A percentile compares a stretch with the other conserved stretches of the same genome.
These are phyloP conservation scores for Antedon mediterranea DNA, from an alignment of 53 echinoderm and acorn worm genomes.

Conservation along the genomic window DNA sequence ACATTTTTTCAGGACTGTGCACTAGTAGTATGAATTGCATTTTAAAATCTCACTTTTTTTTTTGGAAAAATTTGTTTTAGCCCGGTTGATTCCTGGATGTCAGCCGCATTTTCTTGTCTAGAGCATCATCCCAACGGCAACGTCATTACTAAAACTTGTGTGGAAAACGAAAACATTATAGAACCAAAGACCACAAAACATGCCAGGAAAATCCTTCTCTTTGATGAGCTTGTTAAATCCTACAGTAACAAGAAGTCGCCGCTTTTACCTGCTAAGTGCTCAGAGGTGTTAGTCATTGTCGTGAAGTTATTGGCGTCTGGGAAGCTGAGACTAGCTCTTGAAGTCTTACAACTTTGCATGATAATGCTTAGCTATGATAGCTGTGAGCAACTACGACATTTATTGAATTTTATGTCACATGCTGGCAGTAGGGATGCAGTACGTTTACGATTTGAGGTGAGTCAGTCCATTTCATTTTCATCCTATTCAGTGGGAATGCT, in stretches of 20 bases:
- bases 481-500: too few relatives aligned
- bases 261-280: slow-evolving; percentile 38
- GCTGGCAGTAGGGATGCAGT: slow-evolving; percentile 49
- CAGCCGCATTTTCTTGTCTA: slow-evolving; percentile 55
- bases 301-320: slow-evolving; percentile 52
- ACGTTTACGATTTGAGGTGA: slow-evolving; percentile 65
- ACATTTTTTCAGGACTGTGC: too few relatives aligned
- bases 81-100: slow-evolving; percentile 58
- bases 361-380: slow-evolving; percentile 28
- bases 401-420: slow-evolving; percentile 63
- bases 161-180: slow-evolving; percentile 18
- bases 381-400: slow-evolving; percentile 35
- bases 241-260: slow-evolving; percentile 18
- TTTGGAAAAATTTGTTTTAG: neutral
- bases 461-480: too few relatives aligned
- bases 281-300: slow-evolving; percentile 35
- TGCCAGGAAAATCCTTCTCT: slow-evolving; percentile 61
- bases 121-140: slow-evolving; percentile 64
- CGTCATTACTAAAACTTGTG: slow-evolving; percentile 33
- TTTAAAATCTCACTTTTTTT: too few relatives aligned
- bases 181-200: slow-evolving; percentile 32
- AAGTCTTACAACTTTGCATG: slow-evolving; percentile 57
- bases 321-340: slow-evolving; percentile 52
- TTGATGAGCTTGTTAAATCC: slow-evolving; percentile 25
- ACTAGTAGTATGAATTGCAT: too few relatives aligned